phyloP scores from a whole-genome alignment of 2,888 invertebrate genomes.

The Harmothoe impar region DNA sequence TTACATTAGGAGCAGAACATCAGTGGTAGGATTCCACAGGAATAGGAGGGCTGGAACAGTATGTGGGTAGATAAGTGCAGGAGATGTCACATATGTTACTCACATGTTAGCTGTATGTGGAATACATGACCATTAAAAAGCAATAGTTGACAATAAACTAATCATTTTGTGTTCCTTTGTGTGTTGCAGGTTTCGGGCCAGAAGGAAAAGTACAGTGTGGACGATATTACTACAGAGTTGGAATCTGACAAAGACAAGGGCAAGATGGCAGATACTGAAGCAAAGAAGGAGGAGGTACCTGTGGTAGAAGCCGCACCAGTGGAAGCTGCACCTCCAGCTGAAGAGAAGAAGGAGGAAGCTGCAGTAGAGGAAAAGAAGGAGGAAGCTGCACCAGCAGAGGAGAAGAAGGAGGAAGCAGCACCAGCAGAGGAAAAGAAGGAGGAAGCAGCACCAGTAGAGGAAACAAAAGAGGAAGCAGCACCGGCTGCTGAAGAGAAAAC shows the following conservation, averaged over 20 bases:
- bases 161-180: background rate
- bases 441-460: conserved; percentile 35
- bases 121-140: background rate
- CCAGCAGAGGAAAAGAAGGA: conserved; percentile 59
- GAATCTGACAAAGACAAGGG: background rate
- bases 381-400: conserved; percentile 30
- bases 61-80: background rate
- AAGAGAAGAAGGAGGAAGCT: conserved; percentile 47
- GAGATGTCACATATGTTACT: background rate
- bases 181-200: background rate
- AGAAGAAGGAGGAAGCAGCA: conserved; percentile 12
- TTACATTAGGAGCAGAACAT: background rate
- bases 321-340: conserved; percentile 37
- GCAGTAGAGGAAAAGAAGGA: conserved; percentile 42
- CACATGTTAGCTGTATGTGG: background rate
- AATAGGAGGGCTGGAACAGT: background rate
- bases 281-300: background rate
- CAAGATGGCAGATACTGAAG: conserved; percentile 45
- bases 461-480: conserved; percentile 42
- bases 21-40: background rate
- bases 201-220: conserved; percentile 46
- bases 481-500: conserved; percentile 22
- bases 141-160: background rate
- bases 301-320: conserved; percentile 12
- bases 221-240: conserved; percentile 20